Evolutionary conservation across 2,888 invertebrate genomes (phyloP).

Genomic region (Meiosimyza platycephala): DNA sequence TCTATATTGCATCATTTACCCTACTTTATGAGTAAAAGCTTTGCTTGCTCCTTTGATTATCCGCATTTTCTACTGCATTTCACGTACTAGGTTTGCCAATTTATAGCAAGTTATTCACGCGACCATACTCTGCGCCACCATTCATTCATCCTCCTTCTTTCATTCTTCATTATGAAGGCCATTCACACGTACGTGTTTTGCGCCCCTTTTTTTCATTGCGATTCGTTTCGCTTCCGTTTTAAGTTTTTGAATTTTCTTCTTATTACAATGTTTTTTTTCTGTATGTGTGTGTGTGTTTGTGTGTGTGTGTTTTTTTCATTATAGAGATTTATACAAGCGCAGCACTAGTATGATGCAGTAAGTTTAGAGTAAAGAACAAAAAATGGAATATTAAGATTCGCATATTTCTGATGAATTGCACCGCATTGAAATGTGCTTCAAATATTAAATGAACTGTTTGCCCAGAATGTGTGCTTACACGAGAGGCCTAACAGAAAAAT

Average conservation of each 20-base stretch:
- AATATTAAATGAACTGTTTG: not conserved
- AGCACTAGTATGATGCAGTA: too few species aligned
- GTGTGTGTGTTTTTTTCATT: not conserved
- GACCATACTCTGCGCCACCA: not conserved
- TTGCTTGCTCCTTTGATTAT: not conserved
- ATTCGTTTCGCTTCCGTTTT: conserved; percentile 10
- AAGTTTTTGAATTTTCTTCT: not conserved
- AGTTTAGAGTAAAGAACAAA: too few species aligned
- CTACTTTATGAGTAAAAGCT: not conserved
- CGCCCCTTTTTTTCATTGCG: not conserved
- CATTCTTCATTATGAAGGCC: conserved; percentile 2
- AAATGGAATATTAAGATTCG: too few species aligned
- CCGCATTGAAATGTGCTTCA: conserved; percentile 16
- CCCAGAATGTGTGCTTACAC: too few species aligned
- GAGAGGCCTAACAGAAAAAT: too few species aligned
- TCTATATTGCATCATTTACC: not conserved
- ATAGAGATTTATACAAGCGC: not conserved
- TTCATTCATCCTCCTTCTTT: too few species aligned
- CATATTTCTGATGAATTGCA: conserved; percentile 2
- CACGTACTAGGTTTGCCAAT: conserved; percentile 1
- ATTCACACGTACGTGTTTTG: conserved; percentile 1
- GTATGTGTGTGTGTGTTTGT: not conserved
- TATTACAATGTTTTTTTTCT: not conserved
- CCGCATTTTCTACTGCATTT: conserved; percentile 1
- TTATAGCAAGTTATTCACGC: conserved; percentile 2